Conservation (phyloP, 2,888 invertebrate species). For the Pimpla rufipes region DNA sequence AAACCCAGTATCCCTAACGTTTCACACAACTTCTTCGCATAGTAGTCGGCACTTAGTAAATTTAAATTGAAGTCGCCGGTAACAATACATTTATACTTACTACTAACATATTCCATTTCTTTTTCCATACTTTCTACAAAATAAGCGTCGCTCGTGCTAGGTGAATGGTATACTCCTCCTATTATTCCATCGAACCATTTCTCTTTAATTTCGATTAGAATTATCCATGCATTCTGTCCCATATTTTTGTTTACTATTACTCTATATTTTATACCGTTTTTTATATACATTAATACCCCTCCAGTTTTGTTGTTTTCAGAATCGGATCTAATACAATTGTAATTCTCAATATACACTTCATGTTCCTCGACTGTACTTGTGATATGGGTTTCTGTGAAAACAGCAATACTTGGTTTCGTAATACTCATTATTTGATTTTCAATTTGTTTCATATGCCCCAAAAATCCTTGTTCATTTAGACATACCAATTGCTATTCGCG, state of each 20-base stretch:
- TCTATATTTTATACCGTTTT: not conserved
- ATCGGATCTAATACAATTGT: conserved; percentile 12
- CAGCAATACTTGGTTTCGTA: not conserved
- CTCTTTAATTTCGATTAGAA: not conserved
- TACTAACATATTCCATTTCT: not conserved
- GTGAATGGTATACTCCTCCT: conserved; percentile 11
- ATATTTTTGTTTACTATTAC: not conserved
- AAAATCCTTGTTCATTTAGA: conserved; percentile 17
- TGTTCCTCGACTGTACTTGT: not conserved
- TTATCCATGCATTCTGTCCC: conserved; percentile 15
- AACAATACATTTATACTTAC: not conserved
- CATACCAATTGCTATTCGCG: not conserved
- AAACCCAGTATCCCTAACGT: not conserved
- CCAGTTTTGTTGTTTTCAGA: conserved; percentile 20
- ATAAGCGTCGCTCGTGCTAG: conserved; percentile 16
- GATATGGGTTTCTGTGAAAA: conserved; percentile 7
- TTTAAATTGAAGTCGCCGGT: not conserved
- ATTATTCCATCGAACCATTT: conserved; percentile 13
- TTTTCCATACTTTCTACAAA: not conserved
- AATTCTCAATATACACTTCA: conserved; percentile 6
- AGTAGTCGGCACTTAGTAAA: not conserved
- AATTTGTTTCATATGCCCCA: not conserved
- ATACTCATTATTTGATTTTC: conserved; percentile 2
- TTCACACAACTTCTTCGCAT: conserved; percentile 1
- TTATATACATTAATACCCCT: conserved; percentile 7